These are phyloP conservation scores for Lindbergichthys nudifrons DNA, from an alignment of 2,797 vertebrate genomes.

Conservation along the genomic window DNA sequence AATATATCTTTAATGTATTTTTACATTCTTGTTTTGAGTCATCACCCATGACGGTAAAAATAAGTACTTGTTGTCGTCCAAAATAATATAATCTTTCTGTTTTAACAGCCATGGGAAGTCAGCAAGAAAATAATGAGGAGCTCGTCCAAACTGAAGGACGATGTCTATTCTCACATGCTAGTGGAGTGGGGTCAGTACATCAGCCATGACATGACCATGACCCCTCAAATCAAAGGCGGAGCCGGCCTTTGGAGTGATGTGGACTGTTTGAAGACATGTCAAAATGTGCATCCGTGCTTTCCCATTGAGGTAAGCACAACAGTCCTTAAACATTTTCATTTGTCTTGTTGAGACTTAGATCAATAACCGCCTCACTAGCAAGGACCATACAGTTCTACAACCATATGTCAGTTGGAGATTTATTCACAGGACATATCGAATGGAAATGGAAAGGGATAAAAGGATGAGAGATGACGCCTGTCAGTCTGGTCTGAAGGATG, in stretches of 20 bases:
- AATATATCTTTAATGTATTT: too few species aligned
- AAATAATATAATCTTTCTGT: too few species aligned
- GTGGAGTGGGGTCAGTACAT: conserved; percentile 96
- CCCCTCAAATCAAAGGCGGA: conserved; percentile 86
- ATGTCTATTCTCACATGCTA: conserved; percentile 88
- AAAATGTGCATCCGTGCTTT: conserved; percentile 88
- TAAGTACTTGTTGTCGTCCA: too few species aligned
- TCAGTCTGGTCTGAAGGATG: too few species aligned
- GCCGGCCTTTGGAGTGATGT: conserved; percentile 51
- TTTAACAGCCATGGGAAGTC: conserved; percentile 88
- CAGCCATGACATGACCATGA: conserved; percentile 92
- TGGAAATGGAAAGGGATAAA: too few species aligned
- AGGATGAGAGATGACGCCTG: too few species aligned
- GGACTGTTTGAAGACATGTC: conserved; percentile 85
- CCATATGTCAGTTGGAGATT: too few species aligned
- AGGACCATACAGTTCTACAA: too few species aligned
- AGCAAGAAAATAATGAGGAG: conserved; percentile 87
- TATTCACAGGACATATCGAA: too few species aligned
- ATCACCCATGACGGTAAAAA: conserved; percentile 1
- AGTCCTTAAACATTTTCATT: neutral
- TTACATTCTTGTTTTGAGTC: neutral
- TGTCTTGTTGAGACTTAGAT: too few species aligned
- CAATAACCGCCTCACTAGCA: too few species aligned
- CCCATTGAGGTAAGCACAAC: conserved; percentile 89
- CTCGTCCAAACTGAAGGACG: conserved; percentile 82